A percentile compares a stretch with the other conserved stretches of the same genome.
Conservation (phyloP, 2,888 invertebrate genomes). For the Hololepta plana region DNA sequence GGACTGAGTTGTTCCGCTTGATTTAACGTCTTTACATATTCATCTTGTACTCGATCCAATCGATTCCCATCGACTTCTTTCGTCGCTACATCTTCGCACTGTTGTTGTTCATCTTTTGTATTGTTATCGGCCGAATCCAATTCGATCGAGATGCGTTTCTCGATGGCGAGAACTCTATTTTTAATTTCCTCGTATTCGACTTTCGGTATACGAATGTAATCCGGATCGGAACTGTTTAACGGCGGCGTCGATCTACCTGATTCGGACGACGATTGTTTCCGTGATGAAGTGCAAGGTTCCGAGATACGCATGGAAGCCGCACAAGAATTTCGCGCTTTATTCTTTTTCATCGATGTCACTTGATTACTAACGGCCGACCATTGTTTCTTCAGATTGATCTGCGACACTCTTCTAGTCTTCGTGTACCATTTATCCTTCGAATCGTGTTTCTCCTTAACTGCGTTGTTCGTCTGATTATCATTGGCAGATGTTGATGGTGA, state of each 20-base stretch:
- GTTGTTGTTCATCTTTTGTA: constrained; percentile 11
- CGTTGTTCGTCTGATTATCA: no score
- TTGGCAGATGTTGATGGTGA: no score
- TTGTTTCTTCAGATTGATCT: no score
- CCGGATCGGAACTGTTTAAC: no score
- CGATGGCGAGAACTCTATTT: constrained; percentile 53
- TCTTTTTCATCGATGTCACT: constrained; percentile 19
- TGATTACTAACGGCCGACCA: constrained; percentile 35
- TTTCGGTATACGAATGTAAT: constrained; percentile 54
- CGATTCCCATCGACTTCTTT: neutral
- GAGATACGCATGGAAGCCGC: constrained; percentile 14
- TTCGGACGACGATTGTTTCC: no score
- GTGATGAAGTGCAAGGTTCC: constrained; percentile 7
- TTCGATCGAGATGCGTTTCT: constrained; percentile 49
- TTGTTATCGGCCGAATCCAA: constrained; percentile 27
- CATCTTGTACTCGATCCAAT: constrained; percentile 49
- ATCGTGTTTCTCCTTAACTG: no score
- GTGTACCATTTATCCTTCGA: no score
- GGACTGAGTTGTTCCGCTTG: constrained; percentile 46
- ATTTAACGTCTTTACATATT: constrained; percentile 54
- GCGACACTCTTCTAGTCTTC: no score
- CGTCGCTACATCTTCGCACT: constrained; percentile 1
- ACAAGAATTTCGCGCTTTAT: constrained; percentile 19
- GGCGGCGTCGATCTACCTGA: no score
- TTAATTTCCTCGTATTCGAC: constrained; percentile 64